Evolutionary conservation across 2,888 invertebrate species (phyloP).

Genomic region (Yponomeuta cagnagella): DNA sequence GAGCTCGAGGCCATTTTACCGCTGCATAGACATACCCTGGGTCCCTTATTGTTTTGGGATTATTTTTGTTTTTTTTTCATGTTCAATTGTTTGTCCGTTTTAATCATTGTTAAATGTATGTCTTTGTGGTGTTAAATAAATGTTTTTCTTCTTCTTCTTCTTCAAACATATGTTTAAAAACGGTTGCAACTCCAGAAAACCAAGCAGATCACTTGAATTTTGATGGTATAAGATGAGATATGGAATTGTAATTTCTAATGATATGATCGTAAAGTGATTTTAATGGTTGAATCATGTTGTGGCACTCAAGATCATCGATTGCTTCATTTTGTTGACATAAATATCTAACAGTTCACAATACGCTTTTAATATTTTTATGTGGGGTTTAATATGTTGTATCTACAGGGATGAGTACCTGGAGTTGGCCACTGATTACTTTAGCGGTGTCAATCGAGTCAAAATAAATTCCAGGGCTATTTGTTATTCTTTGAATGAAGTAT

Average conservation of each 20-base stretch:
- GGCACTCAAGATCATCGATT: slow-evolving; percentile 15
- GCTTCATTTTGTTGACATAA: slow-evolving; percentile 20
- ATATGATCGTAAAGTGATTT: slow-evolving; percentile 17
- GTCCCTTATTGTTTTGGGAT: no score
- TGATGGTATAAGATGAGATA: slow-evolving; percentile 22
- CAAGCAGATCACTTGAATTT: slow-evolving; percentile 23
- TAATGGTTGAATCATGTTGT: slow-evolving; percentile 19
- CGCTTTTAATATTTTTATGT: slow-evolving; percentile 24
- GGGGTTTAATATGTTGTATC: slow-evolving; percentile 23
- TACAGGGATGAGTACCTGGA: slow-evolving; percentile 22
- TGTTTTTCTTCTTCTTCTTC: slow-evolving; percentile 14
- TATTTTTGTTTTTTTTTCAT: no score
- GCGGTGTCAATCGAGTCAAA: slow-evolving; percentile 24
- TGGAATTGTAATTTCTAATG: slow-evolving; percentile 19
- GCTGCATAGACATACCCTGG: no score
- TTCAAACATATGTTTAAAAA: slow-evolving; percentile 25
- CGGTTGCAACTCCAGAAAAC: slow-evolving; percentile 24
- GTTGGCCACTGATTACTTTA: slow-evolving; percentile 20
- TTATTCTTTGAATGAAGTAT: background rate
- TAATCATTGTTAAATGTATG: no score
- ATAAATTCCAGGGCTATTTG: slow-evolving; percentile 21
- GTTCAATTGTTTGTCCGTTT: no score
- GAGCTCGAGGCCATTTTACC: no score
- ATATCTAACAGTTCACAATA: slow-evolving; percentile 18
- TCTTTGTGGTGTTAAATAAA: no score